Conservation (phyloP, 1,140 invertebrate genomes). For the Drosophila micromelanica region DNA sequence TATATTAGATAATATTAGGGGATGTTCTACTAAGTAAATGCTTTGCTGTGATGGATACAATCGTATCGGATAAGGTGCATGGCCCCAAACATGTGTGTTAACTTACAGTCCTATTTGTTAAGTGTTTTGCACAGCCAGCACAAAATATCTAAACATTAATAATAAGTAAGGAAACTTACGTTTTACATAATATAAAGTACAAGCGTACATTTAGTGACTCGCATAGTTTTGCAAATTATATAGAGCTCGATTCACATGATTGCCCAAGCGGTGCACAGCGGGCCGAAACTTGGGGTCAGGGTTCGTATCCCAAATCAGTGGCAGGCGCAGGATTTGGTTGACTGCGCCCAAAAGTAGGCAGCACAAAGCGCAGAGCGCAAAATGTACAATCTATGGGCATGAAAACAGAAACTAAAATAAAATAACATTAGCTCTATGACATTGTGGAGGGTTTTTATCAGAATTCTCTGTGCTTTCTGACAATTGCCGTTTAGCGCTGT, state of each 20-base stretch:
- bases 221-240: conserved; percentile 81
- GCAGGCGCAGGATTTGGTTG: conserved; percentile 71
- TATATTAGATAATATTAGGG: no score
- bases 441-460: conserved; percentile 39
- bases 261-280: conserved; percentile 67
- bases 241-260: conserved; percentile 83
- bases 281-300: conserved; percentile 26
- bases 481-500: conserved; percentile 76
- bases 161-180: neutral
- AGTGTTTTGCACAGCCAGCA: neutral
- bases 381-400: conserved; percentile 56
- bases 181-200: conserved; percentile 14
- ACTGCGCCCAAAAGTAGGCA: conserved; percentile 65
- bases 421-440: conserved; percentile 34
- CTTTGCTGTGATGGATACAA: no score
- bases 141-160: neutral
- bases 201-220: conserved; percentile 42
- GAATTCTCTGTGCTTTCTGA: conserved; percentile 62
- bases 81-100: no score
- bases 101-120: neutral
- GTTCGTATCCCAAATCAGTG: conserved; percentile 67
- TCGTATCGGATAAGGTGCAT: no score
- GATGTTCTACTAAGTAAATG: no score
- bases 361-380: conserved; percentile 43
- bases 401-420: conserved; percentile 53